phyloP scores from a whole-genome alignment of 2,113 vertebrate genomes.

The Saguinus imperator region DNA sequence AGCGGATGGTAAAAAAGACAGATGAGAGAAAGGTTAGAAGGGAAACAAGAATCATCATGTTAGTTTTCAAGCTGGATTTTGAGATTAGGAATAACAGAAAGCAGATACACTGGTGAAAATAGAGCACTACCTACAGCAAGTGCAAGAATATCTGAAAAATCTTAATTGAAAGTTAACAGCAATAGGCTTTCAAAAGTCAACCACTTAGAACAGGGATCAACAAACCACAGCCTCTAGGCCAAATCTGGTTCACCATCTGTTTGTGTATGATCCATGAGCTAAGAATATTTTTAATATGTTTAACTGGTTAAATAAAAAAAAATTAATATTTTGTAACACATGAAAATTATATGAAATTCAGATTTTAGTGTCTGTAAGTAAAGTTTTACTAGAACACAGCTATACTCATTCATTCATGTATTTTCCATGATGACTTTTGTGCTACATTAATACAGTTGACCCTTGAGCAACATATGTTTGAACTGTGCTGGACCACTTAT shows the following conservation, averaged over 20 bases:
- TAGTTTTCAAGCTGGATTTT: slow-evolving; percentile 4
- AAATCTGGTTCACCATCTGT: neutral
- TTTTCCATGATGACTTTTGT: neutral
- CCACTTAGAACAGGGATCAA: neutral
- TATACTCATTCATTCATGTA: neutral
- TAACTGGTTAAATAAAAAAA: neutral
- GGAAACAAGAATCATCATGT: neutral
- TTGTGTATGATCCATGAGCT: neutral
- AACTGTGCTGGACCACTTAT: neutral
- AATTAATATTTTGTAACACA: slow-evolving; percentile 2
- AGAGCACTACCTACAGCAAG: neutral
- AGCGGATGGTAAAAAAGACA: neutral
- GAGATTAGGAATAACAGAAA: neutral
- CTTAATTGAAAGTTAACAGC: neutral
- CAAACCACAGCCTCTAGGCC: neutral
- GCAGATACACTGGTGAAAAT: neutral
- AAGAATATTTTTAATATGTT: neutral
- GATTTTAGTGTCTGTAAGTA: neutral
- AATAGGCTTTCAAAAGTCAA: neutral
- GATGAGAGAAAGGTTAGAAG: slow-evolving; percentile 32
- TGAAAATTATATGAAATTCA: slow-evolving; percentile 15
- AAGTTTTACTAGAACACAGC: neutral
- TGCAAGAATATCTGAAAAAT: neutral
- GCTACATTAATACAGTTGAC: neutral
- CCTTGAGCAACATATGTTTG: neutral